Evolutionary conservation across 2,888 invertebrate genomes (phyloP), one percentile per base, ranked within the genome.

Genomic region (Dendrolimus pini): DNA sequence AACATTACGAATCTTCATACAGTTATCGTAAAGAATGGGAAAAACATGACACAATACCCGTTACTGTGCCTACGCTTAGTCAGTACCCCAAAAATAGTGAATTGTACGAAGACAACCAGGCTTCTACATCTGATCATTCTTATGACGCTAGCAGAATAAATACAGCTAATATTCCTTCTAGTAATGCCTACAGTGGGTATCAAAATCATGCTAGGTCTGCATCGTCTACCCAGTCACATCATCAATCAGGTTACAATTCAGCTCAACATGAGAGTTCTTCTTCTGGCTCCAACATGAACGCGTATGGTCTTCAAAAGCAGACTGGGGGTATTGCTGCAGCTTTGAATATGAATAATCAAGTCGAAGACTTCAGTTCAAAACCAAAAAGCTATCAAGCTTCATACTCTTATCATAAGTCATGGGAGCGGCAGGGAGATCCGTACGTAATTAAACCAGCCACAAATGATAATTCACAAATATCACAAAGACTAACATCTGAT

Each of bases 361-460:
- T 79, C 42, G 78, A 76, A 60, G 63, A 71, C 62, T 56, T 74
- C 41, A 73, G 67, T 63, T 61, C 75, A 1, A 80, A 73, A 60
- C 91, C 91, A 12, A 90, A 90, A 75, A 80, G 79, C 70, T 91
- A 89, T 65, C 85, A 89, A 13, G 89, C 90, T 41, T 86, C 90
- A 18, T 91, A 89, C 72, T 84, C 91, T 7, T 91, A 91, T 64
- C 89, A 91, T 60, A 91, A 91, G 67, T 82, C 91, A 41, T 91
- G 91, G 91, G 91, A 91, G 67, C 83, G 83, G 58, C 90, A 86
- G 68, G 91, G 91, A 30, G 90, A 89, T 65, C 91, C 91, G 9
- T 91, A 91, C 57, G 73, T 89, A 8, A 91, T 91, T 52, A 71
- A 77, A 64, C 91, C 90, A n/a, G 70, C 77, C 9, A 69, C 64